phyloP scores from a whole-genome alignment of 2,888 invertebrate species.

The Fissipunctia ypsillon region DNA sequence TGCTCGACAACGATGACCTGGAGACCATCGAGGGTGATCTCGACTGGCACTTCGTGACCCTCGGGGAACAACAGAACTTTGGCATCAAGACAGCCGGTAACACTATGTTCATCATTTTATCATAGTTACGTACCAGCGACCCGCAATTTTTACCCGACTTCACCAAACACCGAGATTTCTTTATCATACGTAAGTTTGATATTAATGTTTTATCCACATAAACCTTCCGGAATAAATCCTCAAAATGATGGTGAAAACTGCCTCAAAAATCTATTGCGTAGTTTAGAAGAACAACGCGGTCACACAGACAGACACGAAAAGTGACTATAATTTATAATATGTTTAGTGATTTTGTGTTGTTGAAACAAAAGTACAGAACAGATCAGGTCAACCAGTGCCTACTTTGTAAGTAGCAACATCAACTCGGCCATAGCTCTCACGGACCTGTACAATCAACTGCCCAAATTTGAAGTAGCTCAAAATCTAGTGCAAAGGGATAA shows the following conservation, averaged over 20 bases:
- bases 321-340: not conserved
- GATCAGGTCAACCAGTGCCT: not conserved
- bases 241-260: not conserved
- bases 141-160: not conserved
- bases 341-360: not conserved
- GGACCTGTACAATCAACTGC: not conserved
- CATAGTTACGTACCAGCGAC: not conserved
- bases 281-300: not conserved
- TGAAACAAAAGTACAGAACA: not conserved
- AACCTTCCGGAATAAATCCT: not conserved
- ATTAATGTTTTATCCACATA: not conserved
- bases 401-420: not conserved
- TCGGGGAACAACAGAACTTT: slow-evolving; percentile 98
- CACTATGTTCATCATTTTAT: slow-evolving; percentile 8
- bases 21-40: slow-evolving; percentile 96
- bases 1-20: slow-evolving; percentile 96
- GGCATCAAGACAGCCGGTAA: slow-evolving; percentile 97
- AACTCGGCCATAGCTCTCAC: not conserved
- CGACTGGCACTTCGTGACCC: slow-evolving; percentile 98
- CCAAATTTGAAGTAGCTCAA: not conserved
- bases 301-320: not conserved
- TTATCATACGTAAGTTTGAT: not conserved
- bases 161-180: not conserved
- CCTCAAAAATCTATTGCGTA: not conserved
- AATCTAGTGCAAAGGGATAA: not conserved